Evolutionary conservation across 2,888 invertebrate genomes (phyloP).

Genomic region (Drosophila putrida): DNA sequence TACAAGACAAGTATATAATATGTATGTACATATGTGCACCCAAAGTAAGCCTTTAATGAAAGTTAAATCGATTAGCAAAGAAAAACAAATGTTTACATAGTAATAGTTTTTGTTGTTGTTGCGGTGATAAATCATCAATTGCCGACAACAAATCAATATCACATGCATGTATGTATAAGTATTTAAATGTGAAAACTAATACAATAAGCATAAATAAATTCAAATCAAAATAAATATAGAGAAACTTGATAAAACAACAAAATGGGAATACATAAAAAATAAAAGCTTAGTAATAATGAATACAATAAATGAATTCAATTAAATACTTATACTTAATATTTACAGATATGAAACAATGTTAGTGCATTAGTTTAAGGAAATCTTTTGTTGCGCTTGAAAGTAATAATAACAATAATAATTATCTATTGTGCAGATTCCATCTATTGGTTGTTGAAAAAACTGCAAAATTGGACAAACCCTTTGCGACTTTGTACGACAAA

Average conservation of each 20-base stretch:
- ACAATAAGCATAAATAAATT: not conserved
- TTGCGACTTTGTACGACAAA: slow-evolving; percentile 83
- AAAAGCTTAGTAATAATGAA: too few species aligned
- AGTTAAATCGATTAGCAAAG: slow-evolving; percentile 45
- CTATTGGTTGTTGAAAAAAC: slow-evolving; percentile 63
- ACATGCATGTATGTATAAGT: not conserved
- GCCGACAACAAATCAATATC: slow-evolving; percentile 27
- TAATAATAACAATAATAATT: not conserved
- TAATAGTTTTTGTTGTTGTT: slow-evolving; percentile 26
- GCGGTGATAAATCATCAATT: slow-evolving; percentile 39
- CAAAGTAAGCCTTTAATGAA: slow-evolving; percentile 24
- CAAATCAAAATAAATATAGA: too few species aligned
- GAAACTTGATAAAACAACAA: too few species aligned
- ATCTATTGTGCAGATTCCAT: slow-evolving; percentile 56
- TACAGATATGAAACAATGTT: too few species aligned
- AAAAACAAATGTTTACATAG: slow-evolving; percentile 10
- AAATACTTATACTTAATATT: too few species aligned
- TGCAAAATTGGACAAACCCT: slow-evolving; percentile 84
- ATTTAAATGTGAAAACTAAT: slow-evolving; percentile 1
- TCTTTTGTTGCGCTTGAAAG: too few species aligned
- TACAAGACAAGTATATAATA: slow-evolving; percentile 17
- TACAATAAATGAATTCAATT: too few species aligned
- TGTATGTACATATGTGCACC: slow-evolving; percentile 16
- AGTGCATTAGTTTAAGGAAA: too few species aligned
- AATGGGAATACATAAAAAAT: too few species aligned